These are phyloP conservation scores for Tetragonula clypearis DNA, from an alignment of 1,140 invertebrate species.

Conservation along the genomic window DNA sequence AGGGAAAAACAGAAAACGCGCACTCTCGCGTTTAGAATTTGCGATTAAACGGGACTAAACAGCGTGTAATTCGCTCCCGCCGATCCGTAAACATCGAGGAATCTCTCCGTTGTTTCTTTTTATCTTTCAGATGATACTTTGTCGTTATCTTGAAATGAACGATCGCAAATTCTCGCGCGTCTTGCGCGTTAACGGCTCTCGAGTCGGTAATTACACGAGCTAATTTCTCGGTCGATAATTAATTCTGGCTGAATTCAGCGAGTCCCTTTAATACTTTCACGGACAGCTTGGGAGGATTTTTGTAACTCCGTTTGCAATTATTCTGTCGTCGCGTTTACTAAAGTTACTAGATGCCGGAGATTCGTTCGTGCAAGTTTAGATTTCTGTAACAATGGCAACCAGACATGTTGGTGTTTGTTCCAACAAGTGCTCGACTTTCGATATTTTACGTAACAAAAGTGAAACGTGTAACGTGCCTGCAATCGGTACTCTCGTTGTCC, in stretches of 20 bases:
- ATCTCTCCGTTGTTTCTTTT: not conserved
- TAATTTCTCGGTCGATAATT: not conserved
- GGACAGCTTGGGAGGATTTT: not conserved
- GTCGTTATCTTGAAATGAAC: not conserved
- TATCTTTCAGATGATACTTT: not conserved
- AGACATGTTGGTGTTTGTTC: not conserved
- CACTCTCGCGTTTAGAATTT: constrained; percentile 36
- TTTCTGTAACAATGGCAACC: not conserved
- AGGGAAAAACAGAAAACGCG: not conserved
- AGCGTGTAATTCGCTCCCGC: not conserved
- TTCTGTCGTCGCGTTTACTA: not conserved
- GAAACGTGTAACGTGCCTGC: not conserved
- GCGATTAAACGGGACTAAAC: constrained; percentile 4
- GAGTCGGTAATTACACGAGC: not conserved
- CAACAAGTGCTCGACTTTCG: too few species aligned
- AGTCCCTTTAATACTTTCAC: not conserved
- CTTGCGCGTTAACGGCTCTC: not conserved
- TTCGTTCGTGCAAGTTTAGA: not conserved
- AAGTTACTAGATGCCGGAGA: not conserved
- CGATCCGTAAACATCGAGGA: not conserved
- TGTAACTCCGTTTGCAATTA: not conserved
- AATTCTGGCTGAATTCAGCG: not conserved
- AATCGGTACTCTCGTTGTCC: not conserved
- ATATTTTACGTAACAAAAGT: too few species aligned
- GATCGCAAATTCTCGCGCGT: not conserved